Evolutionary conservation across 1,140 invertebrate genomes (phyloP).

Genomic region (Drosophila sturtevanti): DNA sequence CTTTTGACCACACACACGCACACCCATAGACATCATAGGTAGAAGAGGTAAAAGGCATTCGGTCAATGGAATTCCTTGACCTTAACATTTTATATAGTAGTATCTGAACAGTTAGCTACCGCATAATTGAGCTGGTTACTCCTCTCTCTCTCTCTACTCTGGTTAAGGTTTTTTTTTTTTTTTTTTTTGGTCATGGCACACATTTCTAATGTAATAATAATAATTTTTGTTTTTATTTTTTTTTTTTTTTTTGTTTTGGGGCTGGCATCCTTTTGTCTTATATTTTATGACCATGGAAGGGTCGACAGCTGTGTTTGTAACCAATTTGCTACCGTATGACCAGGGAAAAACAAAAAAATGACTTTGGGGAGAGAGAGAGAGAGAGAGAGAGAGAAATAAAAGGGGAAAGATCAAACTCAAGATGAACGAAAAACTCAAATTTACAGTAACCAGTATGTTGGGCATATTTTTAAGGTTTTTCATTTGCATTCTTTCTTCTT

Average conservation of each 20-base stretch:
- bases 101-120: constrained; percentile 33
- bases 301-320: constrained; percentile 79
- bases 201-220: constrained; percentile 59
- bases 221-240: constrained; percentile 27
- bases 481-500: constrained; percentile 59
- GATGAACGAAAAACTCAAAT: neutral
- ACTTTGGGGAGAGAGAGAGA: neutral
- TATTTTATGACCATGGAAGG: constrained; percentile 71
- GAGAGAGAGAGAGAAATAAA: constrained; percentile 30
- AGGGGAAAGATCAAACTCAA: constrained; percentile 6
- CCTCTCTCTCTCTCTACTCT: neutral
- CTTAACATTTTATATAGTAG: neutral
- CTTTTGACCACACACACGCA: constrained; percentile 29
- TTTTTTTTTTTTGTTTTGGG: constrained; percentile 22
- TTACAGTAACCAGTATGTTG: constrained; percentile 45
- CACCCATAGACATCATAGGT: neutral
- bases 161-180: constrained; percentile 19
- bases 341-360: constrained; percentile 27
- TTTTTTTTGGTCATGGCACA: neutral
- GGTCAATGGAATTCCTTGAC: neutral
- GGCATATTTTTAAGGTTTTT: constrained; percentile 72
- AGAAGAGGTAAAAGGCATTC: neutral
- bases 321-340: constrained; percentile 70
- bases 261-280: constrained; percentile 64
- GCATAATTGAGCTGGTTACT: constrained; percentile 43